Percentiles rank a stretch among this genome's conserved stretches.
Conservation (phyloP, 64 coral and sea anemone genomes). For the Acropora yongei region DNA sequence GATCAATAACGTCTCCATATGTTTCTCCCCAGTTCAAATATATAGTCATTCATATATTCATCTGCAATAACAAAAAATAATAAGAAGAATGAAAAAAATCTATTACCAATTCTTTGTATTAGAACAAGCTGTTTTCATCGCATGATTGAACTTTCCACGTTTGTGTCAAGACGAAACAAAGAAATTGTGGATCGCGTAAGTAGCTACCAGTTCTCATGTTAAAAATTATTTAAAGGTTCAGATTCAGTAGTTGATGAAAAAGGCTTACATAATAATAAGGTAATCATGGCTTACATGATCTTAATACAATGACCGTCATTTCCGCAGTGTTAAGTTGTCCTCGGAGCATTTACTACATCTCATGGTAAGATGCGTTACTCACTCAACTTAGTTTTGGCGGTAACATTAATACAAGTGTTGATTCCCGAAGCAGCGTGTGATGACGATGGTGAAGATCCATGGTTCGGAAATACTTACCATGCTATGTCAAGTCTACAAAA, state of each 20-base stretch:
- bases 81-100: not conserved
- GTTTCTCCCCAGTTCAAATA: too few relatives aligned
- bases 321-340: not conserved
- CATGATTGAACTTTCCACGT: slow-evolving; percentile 17
- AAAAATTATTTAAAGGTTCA: slow-evolving; percentile 14
- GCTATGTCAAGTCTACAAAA: slow-evolving; percentile 3
- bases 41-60: too few relatives aligned
- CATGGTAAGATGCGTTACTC: slow-evolving; percentile 1
- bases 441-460: not conserved
- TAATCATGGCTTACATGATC: not conserved
- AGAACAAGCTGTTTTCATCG: not conserved
- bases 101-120: not conserved
- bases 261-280: not conserved
- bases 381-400: slow-evolving; percentile 9
- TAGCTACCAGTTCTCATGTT: slow-evolving; percentile 26
- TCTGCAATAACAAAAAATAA: not conserved
- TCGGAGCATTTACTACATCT: not conserved
- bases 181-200: not conserved
- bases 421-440: slow-evolving; percentile 10
- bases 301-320: not conserved
- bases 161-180: slow-evolving; percentile 32
- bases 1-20: too few relatives aligned
- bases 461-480: not conserved
- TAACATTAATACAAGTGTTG: slow-evolving; percentile 15
- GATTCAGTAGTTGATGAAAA: not conserved